Evolutionary conservation across 2,797 vertebrate genomes (phyloP), one percentile per base, ranked within the genome.

Genomic region (Scleropages formosus): DNA sequence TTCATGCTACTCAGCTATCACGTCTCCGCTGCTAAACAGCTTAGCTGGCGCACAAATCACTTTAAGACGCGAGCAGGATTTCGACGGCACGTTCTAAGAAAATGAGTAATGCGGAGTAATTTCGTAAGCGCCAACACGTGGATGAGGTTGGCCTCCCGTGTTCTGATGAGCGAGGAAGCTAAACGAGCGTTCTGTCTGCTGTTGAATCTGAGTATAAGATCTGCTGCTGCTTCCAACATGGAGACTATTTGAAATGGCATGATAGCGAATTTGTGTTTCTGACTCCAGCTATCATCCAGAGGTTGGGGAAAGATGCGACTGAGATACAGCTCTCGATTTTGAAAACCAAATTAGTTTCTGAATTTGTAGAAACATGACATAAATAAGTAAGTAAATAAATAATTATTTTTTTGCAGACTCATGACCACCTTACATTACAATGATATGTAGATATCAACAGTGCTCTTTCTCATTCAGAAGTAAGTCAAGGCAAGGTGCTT

Each of bases 191-290:
- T 2, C 22, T 4, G 8, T 65, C 15, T 8, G 16, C 26, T 0
- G 13, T n/a, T 2, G 39, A 39, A 6, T 31, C 31, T 39, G 31
- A 39, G 65, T 11, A 49, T 22, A 67, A 67, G 10, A 31, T 68
- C 47, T 67, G 31, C 65, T 39, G 16, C 68, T 39, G 65, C 46
- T 47, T 20, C 63, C 63, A 26, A 68, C 68, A 68, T 68, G n/a
- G 47, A 68, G 47, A 68, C 2, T 65, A 49, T 20, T 46, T 22
- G 49, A 22, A 68, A 20, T n/a, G 9, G 20, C 12, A 13, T 11
- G 47, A 39, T 46, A 22, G 46, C 31, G 68, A 63, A 63, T 63
- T 61, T 26, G 22, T 7, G 10, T 46, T 24, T 49, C n/a, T 46
- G 20, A 13, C 39, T 39, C 6, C 2, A 39, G 31, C 6, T 39